phyloP scores from a whole-genome alignment of 2,888 invertebrate species.

The Cephus rjabovi region DNA sequence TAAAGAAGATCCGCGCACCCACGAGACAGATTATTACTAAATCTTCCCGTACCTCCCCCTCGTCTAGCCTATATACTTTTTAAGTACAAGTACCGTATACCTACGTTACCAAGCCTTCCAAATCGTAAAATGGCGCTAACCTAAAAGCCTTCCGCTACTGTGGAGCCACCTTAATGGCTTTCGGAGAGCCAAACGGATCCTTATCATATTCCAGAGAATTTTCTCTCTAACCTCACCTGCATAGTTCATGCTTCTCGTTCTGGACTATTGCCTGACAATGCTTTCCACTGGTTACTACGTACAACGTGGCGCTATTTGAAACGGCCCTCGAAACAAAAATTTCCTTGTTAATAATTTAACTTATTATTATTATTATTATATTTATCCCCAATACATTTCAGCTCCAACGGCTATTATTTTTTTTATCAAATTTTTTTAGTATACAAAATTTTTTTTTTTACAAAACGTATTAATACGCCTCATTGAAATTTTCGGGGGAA shows the following conservation, averaged over 20 bases:
- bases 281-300: neutral
- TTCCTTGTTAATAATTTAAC: no score
- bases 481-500: neutral
- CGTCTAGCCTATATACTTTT: neutral
- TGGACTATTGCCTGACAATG: neutral
- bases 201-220: neutral
- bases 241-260: neutral
- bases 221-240: neutral
- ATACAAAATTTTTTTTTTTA: neutral
- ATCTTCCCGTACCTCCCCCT: neutral
- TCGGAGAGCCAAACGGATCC: neutral
- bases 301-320: neutral
- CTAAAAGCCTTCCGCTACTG: neutral
- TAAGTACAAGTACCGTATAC: neutral
- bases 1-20: neutral
- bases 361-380: no score
- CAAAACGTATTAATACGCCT: neutral
- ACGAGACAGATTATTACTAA: neutral
- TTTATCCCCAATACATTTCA: slow-evolving; percentile 26
- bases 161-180: neutral
- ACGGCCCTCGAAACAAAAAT: neutral
- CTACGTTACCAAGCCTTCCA: neutral
- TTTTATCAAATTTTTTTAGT: no score
- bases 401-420: neutral
- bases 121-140: neutral